Conservation (phyloP, 2,888 invertebrate genomes). For the Germaria angustata region DNA sequence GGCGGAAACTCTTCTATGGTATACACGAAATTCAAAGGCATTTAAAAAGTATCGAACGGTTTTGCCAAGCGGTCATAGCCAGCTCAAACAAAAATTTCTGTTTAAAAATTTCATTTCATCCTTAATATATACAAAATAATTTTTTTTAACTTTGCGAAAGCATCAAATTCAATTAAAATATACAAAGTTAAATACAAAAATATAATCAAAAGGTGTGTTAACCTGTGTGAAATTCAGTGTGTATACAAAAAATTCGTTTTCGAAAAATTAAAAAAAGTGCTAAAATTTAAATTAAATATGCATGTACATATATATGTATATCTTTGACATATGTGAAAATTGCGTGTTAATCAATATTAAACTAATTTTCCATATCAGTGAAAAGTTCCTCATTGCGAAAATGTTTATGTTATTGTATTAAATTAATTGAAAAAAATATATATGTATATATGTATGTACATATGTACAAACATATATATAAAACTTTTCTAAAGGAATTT, state of each 20-base stretch:
- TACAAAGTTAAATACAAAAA: background rate
- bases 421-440: background rate
- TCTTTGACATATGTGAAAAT: background rate
- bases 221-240: background rate
- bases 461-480: background rate
- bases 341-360: background rate
- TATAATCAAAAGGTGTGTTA: constrained; percentile 43
- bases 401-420: background rate
- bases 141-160: constrained; percentile 29
- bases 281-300: background rate
- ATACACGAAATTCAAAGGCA: constrained; percentile 77
- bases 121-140: constrained; percentile 44
- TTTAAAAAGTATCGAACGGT: constrained; percentile 77
- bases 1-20: constrained; percentile 79
- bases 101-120: constrained; percentile 34
- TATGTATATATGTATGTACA: background rate
- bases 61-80: constrained; percentile 74
- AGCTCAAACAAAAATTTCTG: constrained; percentile 44
- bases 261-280: background rate
- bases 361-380: background rate
- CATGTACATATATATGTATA: background rate
- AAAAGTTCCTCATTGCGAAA: background rate
- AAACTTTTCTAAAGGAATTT: constrained; percentile 56
- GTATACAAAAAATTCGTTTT: background rate
- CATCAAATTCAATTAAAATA: background rate